A percentile compares a stretch with the other conserved stretches of the same genome.
phyloP scores from a whole-genome alignment of 2,797 vertebrate species.

The Stomatorhinus walkeri region DNA sequence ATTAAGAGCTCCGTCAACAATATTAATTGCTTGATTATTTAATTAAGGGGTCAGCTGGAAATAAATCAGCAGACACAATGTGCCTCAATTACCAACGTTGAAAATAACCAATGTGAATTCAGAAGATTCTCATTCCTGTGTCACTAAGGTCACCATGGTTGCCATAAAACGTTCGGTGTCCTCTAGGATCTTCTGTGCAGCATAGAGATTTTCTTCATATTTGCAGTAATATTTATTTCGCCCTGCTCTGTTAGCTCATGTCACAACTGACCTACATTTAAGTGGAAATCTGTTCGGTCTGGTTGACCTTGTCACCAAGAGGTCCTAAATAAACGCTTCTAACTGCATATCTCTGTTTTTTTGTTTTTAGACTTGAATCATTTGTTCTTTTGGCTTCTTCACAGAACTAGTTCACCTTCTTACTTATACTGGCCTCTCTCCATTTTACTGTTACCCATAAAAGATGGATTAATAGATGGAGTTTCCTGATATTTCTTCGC shows the following conservation, averaged over 20 bases:
- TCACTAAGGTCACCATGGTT: background rate
- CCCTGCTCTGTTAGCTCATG: background rate
- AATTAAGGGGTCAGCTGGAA: background rate
- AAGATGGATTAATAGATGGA: background rate
- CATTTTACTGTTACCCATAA: background rate
- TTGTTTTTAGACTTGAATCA: background rate
- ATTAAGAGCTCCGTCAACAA: background rate
- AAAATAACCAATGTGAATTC: background rate
- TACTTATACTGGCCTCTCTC: background rate
- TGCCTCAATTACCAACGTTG: background rate
- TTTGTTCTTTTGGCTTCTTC: background rate
- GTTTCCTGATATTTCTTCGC: background rate
- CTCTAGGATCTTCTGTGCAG: background rate
- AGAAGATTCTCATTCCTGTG: background rate
- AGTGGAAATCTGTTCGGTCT: background rate
- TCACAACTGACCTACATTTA: background rate
- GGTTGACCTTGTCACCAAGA: background rate
- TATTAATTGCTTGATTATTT: background rate
- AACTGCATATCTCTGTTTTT: background rate
- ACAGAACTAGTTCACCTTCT: background rate
- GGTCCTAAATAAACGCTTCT: background rate
- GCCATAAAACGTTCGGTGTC: background rate
- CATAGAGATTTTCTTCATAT: background rate
- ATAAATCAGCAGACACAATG: background rate
- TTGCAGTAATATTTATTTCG: background rate